phyloP scores from a whole-genome alignment of 2,113 vertebrate genomes.

The Oreochromis aureus region DNA sequence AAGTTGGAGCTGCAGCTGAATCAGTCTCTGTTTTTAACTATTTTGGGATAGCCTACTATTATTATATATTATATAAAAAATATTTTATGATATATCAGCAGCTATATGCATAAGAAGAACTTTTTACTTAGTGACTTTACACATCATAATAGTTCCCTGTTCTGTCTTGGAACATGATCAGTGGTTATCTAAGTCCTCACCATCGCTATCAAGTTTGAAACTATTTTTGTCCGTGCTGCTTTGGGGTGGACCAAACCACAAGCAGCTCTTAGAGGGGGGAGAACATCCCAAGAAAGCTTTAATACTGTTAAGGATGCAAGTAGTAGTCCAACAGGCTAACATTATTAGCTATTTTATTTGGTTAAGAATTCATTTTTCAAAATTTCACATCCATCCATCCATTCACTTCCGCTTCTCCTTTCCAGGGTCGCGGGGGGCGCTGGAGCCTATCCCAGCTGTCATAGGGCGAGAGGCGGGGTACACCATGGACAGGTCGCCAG shows the following conservation, averaged over 20 bases:
- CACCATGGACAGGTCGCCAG: too few species aligned
- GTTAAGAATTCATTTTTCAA: neutral
- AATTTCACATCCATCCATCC: neutral
- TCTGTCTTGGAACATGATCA: neutral
- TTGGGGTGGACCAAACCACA: neutral
- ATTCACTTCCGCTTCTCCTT: too few species aligned
- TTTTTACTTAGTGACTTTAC: neutral
- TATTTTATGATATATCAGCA: neutral
- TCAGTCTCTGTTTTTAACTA: neutral
- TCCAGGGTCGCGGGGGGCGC: too few species aligned
- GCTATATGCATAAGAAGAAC: neutral
- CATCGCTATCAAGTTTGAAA: neutral
- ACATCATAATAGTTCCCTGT: neutral
- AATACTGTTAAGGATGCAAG: neutral
- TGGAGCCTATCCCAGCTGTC: too few species aligned
- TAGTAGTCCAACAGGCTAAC: rapidly evolving
- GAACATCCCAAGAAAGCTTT: neutral
- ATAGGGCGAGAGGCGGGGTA: too few species aligned
- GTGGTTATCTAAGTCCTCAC: neutral
- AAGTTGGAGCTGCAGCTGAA: neutral
- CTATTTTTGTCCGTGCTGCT: neutral
- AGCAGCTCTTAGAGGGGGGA: neutral
- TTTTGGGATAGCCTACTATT: neutral
- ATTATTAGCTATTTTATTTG: neutral
- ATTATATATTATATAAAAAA: neutral